Percentiles rank a stretch among this genome's conserved stretches.
phyloP scores from a whole-genome alignment of 2,113 vertebrate genomes.

The Paradoxurus hermaphroditus region DNA sequence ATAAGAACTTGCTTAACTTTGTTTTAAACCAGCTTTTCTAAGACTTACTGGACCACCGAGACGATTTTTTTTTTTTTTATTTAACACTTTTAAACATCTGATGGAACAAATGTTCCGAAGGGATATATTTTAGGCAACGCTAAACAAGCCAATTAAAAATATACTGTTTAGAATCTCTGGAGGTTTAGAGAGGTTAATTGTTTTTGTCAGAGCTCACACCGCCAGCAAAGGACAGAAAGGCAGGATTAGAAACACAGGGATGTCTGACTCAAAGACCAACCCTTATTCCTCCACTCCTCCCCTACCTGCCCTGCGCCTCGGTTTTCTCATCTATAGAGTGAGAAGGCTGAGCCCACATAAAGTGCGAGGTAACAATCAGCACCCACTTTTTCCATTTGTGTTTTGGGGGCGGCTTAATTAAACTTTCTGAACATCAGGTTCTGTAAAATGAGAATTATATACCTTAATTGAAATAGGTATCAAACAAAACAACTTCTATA shows the following conservation, averaged over 20 bases:
- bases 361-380: accelerated
- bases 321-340: neutral
- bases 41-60: constrained; percentile 27
- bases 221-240: neutral
- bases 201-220: neutral
- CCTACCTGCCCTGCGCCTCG: neutral
- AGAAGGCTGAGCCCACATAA: neutral
- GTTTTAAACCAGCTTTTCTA: neutral
- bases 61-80: constrained; percentile 1
- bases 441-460: neutral
- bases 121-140: constrained; percentile 46
- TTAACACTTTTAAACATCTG: constrained; percentile 56
- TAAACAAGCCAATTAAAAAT: constrained; percentile 68
- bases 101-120: constrained; percentile 43
- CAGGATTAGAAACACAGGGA: neutral
- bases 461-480: neutral
- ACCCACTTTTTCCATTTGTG: neutral
- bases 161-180: neutral
- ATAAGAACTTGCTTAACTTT: neutral
- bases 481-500: neutral
- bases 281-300: accelerated
- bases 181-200: constrained; percentile 52
- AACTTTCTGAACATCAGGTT: neutral
- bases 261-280: neutral
- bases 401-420: neutral